Base-by-base conservation (phyloP, 2,113 vertebrate genomes). In the Aegithalos caudatus region DNA sequence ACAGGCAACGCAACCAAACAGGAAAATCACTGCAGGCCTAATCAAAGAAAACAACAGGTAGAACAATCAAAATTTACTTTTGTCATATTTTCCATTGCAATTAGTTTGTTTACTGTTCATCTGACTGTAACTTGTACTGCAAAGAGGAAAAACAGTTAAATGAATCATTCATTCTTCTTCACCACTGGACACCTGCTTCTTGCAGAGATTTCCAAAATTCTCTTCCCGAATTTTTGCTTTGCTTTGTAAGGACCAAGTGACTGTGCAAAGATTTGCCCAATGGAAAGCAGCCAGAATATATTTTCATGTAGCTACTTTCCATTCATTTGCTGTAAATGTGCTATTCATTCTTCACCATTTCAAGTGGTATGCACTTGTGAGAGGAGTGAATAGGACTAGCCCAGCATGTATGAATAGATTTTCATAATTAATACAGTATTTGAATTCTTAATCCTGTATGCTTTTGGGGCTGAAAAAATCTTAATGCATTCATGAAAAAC, bases 21-120 rank as follows among this genome's bases (percentile, higher is more conserved):
- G 12, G 35, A 48, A 58, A 80, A 50, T 19, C 24, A 48, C 12
- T 35, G 44, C 53, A 74, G 14, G 14, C 3, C 10, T 33, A 13
- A 50, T 13, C 37, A 74, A 85, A 79, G 13, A 50, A 64, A 77
- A 71, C 11, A 66, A 53, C 1, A 12, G 10, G 2, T 3, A n/a
- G 28, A 58, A 40, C 6, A 37, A 64, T 4, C 11, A 80, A 9
- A 71, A 67, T 9, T 53, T 67, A 38, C 11, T n/a, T 66, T 9
- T 66, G 7, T 11, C 20, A 20, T 28, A 66, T n/a, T 28, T 53
- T 77, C n/a, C 19, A n/a, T 8, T 51, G 28, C 20, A 66, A 28
- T 4, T n/a, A 12, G 9, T 45, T 40, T 2, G 20, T 13, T 58
- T 84, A 2, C 1, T 47, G 7, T 65, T 51, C 4, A 2, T 13